A percentile compares a stretch with the other conserved stretches of the same genome.
Evolutionary conservation across 1,140 invertebrate species (phyloP).

Genomic region (Laupala kohalensis): DNA sequence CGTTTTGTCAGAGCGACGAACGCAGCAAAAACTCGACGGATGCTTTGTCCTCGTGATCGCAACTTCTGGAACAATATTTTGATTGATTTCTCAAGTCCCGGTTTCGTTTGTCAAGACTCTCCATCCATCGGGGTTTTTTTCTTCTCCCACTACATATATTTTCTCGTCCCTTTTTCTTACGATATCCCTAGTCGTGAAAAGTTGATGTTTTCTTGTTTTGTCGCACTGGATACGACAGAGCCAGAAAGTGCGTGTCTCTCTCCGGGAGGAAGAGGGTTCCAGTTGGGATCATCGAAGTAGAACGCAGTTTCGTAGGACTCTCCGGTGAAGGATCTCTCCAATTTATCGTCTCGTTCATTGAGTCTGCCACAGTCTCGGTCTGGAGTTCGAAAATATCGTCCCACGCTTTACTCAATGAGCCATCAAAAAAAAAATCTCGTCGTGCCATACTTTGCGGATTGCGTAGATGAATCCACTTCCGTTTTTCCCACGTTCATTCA

Average conservation of each 20-base stretch:
- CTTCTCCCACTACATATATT: not conserved
- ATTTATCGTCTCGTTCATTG: not conserved
- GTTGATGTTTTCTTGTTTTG: not conserved
- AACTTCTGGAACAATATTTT: not conserved
- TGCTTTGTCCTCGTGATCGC: not conserved
- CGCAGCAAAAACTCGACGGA: not conserved
- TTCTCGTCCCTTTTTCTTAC: not conserved
- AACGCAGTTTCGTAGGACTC: too few relatives aligned
- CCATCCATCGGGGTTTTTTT: not conserved
- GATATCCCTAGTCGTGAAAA: not conserved
- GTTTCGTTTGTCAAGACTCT: not conserved
- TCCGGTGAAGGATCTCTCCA: too few relatives aligned
- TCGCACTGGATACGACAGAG: not conserved
- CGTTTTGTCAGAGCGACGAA: not conserved
- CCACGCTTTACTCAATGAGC: not conserved
- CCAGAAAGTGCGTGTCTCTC: too few relatives aligned
- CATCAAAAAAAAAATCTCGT: not conserved
- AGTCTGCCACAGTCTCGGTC: not conserved
- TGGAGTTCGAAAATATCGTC: not conserved
- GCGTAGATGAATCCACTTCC: not conserved
- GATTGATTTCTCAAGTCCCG: not conserved
- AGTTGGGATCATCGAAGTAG: too few relatives aligned
- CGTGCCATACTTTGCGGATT: not conserved
- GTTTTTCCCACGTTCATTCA: not conserved
- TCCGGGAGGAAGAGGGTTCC: too few relatives aligned